Base-by-base conservation (phyloP, 2,888 invertebrate genomes). In the Caenorhabditis sinica region DNA sequence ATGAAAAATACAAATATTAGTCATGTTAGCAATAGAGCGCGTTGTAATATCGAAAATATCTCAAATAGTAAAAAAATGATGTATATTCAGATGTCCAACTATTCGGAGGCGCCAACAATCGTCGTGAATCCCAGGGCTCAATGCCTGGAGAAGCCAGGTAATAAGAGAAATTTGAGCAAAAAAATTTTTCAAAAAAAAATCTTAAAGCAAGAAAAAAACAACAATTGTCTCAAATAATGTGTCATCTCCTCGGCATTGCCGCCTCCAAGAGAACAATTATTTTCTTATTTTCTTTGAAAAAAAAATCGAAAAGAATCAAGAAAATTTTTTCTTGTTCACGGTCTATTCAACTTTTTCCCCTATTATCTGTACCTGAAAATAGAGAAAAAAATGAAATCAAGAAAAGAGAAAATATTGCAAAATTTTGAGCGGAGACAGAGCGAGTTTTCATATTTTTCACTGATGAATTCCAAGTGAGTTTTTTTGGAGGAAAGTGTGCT, bases 361-460 rank as follows among this genome's bases (percentile, higher is more conserved):
- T 40, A 40, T 40, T 40, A 40, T 40, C 30, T 43, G 60, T 28
- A 6, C 45, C 33, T 17, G 5, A 45, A 65, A 45, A 43, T n/a
- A 23, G 5, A 28, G 8, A 36, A 20, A n/a, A 33, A 28, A 61
- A 69, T 69, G 69, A 69, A 56, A 20, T 66, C 66, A 28, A 77
- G 73, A 74, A 73, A 74, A 74, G 45, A 45, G 5, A 30, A 40
- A 53, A 60, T 61, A 23, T n/a, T 40, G 45, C 20, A 60, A 30
- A 79, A 68, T 40, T 66, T 65, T 33, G 61, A 61, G 49, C 82
- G 84, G 1, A 69, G 84, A 9, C 84, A 84, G 49, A 84, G 84
- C 61, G 84, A 81, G 33, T 84, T 81, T 30, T 84, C 84, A 17
- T 84, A 84, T 73, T 84, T 84, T 81, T 84, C 84, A 1, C 33